Evolutionary conservation across 2,113 vertebrate genomes (phyloP), one percentile per base, ranked within the genome.

Genomic region (Heliornis fulica): DNA sequence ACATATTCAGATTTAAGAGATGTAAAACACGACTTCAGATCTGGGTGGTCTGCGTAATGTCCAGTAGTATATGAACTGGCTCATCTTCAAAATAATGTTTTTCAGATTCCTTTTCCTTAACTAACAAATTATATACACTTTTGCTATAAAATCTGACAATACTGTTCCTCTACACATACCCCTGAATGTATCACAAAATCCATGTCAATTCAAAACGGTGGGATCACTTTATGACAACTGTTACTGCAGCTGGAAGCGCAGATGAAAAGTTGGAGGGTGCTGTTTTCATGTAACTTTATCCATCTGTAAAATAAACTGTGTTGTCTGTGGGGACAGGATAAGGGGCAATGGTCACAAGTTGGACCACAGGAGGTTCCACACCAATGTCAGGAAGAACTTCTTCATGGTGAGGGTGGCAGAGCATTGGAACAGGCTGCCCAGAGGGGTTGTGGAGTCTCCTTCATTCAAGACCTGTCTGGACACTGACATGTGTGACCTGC

Each of bases 41-140:
- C 63, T 97, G 96, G 95, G 98, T 97, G 97, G 97, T 96, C 98
- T 97, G 87, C 53, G 36, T 70, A 92, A 89, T 54, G 59, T 96
- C 83, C 94, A 95, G 83, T 64, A 97, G 96, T 90, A 98, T 59
- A 97, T 71, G 74, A 97, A 95, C 20, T 97, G 97, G 92, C 94
- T 95, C 70, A 88, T 31, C 53, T 68, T 94, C 96, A 98, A 94
- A 97, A 95, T 95, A 97, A 86, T 96, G 69, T 72, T 90, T 76
- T 82, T n/a, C 40, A 43, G 18, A 85, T 96, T 98, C 97, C 69
- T 68, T 70, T 96, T 97, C 96, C 66, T 94, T 88, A 93, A 93
- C 89, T 89, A 94, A 90, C 96, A 95, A 94, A 92, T 97, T 90
- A 95, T 54, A 92, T 80, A 69, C 83, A 91, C 81, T 95, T 97